These are phyloP conservation scores for Hemitrygon akajei DNA, from an alignment of 2,797 vertebrate species.

Conservation along the genomic window DNA sequence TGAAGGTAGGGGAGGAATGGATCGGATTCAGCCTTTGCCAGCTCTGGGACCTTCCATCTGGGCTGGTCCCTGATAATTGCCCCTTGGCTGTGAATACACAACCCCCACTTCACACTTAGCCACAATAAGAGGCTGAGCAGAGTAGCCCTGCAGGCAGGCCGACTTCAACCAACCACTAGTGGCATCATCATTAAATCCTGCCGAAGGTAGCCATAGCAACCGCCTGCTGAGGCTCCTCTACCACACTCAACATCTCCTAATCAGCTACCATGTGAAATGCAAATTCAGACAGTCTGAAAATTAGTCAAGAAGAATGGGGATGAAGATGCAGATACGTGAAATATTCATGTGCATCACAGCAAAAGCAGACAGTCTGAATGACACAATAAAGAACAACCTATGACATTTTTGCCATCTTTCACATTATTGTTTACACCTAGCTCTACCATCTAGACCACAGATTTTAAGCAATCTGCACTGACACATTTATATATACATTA, in stretches of 20 bases:
- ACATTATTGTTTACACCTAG: constrained; percentile 88
- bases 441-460: constrained; percentile 70
- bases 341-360: constrained; percentile 89
- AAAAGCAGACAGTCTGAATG: constrained; percentile 79
- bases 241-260: constrained; percentile 71
- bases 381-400: constrained; percentile 97
- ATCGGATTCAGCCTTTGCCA: constrained; percentile 45
- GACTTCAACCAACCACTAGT: constrained; percentile 68
- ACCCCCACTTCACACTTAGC: constrained; percentile 70
- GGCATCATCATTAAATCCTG: constrained; percentile 83
- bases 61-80: constrained; percentile 60
- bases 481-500: constrained; percentile 53
- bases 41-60: constrained; percentile 57
- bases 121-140: constrained; percentile 59
- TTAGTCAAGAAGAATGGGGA: constrained; percentile 90
- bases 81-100: constrained; percentile 59
- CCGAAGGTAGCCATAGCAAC: constrained; percentile 94
- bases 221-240: constrained; percentile 76
- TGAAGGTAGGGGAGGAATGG: constrained; percentile 33
- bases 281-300: constrained; percentile 97
- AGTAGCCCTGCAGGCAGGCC: constrained; percentile 73
- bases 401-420: constrained; percentile 87
- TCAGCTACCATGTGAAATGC: constrained; percentile 90
- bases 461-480: constrained; percentile 52
- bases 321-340: constrained; percentile 93